Percentiles rank a stretch among this genome's conserved stretches.
Evolutionary conservation across 2,888 invertebrate species (phyloP).

Genomic region (Pseudoips prasinana): DNA sequence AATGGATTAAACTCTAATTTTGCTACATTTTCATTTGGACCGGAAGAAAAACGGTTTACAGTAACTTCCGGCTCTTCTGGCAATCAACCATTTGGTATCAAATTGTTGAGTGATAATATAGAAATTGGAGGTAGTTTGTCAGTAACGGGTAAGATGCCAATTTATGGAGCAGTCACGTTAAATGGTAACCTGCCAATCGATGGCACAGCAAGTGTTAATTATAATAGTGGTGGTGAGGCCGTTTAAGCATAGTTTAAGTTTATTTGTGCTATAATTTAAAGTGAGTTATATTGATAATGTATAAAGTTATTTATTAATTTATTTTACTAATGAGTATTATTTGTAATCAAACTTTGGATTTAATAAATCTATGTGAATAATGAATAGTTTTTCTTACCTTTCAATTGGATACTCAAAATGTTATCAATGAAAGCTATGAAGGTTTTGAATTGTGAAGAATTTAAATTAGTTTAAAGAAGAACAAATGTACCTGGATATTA

Average conservation of each 20-base stretch:
- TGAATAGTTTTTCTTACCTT: too few species aligned
- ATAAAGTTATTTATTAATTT: constrained; percentile 19
- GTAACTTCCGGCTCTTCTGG: constrained; percentile 1
- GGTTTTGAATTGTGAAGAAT: too few species aligned
- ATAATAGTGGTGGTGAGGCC: constrained; percentile 13
- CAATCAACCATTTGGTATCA: constrained; percentile 40
- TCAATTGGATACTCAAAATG: too few species aligned
- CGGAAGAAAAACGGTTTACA: constrained; percentile 8
- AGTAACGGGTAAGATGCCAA: constrained; percentile 55
- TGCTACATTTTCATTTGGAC: constrained; percentile 14
- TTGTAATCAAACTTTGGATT: too few species aligned
- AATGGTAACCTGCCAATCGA: constrained; percentile 52
- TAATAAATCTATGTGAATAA: too few species aligned
- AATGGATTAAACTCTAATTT: neutral
- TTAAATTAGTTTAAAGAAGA: too few species aligned
- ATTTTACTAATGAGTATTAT: too few species aligned
- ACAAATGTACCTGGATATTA: too few species aligned
- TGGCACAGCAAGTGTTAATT: constrained; percentile 49
- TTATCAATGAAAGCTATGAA: too few species aligned
- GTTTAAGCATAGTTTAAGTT: neutral
- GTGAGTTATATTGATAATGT: too few species aligned
- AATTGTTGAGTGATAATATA: constrained; percentile 50
- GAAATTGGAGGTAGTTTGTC: constrained; percentile 53
- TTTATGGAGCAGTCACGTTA: constrained; percentile 49
- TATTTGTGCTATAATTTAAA: constrained; percentile 11